Evolutionary conservation across 2,797 vertebrate genomes (phyloP).

Genomic region (Eospalax fontanierii): DNA sequence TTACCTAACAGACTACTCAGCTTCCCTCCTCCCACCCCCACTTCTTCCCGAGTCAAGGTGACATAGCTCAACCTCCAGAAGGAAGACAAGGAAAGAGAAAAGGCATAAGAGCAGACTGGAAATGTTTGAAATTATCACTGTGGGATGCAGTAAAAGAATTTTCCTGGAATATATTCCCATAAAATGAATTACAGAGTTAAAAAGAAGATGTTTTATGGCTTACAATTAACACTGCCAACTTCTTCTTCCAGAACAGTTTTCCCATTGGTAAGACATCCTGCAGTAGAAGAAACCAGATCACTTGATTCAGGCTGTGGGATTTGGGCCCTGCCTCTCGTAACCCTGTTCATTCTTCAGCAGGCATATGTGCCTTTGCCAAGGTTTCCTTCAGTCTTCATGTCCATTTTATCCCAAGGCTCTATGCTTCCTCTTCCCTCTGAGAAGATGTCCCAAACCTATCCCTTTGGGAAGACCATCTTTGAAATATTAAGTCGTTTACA

Average conservation of each 20-base stretch:
- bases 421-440: background rate
- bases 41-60: background rate
- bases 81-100: background rate
- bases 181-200: constrained; percentile 61
- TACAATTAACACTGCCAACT: constrained; percentile 52
- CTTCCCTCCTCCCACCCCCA: rapidly evolving
- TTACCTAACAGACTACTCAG: too few relatives aligned
- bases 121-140: constrained; percentile 58
- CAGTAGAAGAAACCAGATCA: background rate
- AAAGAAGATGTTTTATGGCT: constrained; percentile 55
- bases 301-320: rapidly evolving
- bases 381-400: background rate
- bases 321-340: background rate
- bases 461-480: background rate
- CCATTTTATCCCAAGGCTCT: too few relatives aligned
- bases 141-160: background rate
- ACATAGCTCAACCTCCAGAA: background rate
- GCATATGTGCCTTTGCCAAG: rapidly evolving
- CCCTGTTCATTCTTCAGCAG: background rate
- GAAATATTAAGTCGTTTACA: background rate
- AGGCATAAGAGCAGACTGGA: background rate
- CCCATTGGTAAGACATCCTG: constrained; percentile 38
- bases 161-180: constrained; percentile 61
- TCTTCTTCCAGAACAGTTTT: constrained; percentile 25
- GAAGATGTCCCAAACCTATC: rapidly evolving